Evolutionary conservation across 53 echinoderm and acorn worm genomes (phyloP), one percentile per base, ranked within the genome.

Genomic region (Paelopatides confundens): DNA sequence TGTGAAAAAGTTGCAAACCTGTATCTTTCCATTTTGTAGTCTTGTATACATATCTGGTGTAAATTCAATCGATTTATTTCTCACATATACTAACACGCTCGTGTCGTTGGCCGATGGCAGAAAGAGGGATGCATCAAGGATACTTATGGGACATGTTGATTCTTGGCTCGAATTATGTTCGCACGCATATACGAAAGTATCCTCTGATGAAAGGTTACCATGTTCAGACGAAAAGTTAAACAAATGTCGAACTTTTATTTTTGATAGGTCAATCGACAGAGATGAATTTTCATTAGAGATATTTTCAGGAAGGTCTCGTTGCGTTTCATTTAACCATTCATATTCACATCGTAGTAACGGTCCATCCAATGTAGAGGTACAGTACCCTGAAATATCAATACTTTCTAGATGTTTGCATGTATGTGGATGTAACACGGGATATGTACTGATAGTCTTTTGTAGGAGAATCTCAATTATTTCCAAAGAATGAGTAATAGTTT

Each of bases 41-140:
- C 5, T 26, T 48, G 32, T 48, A 31, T 78, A 78, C 78, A 78
- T 78, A 32, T 78, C 78, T 51, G 78, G 14, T 29, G 78, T 21
- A 29, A 78, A 51, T 15, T 78, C 51, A 10, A 78, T 18, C 26
- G 78, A 47, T 31, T 24, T 28, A 30, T 78, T 78, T 78, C 5
- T 14, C 14, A 52, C 24, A 32, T 28, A 78, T 33, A 78, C 2
- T 1, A 78, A 31, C 7, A 5, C 31, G 17, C 31, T 30, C 14
- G 51, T 1, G 28, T 78, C 53, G 52, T 32, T 52, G 28, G 29
- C 28, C 18, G 10, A 28, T 13, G 78, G 52, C 18, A 26, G 3
- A 52, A 78, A 78, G 47, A 50, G 51, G 13, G 53, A 49, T 23
- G 52, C 18, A 14, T 50, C 78, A 32, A 78, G 28, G 2, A 31